These are phyloP conservation scores for Gallinago stenura DNA, from an alignment of 2,797 vertebrate species.

Conservation along the genomic window DNA sequence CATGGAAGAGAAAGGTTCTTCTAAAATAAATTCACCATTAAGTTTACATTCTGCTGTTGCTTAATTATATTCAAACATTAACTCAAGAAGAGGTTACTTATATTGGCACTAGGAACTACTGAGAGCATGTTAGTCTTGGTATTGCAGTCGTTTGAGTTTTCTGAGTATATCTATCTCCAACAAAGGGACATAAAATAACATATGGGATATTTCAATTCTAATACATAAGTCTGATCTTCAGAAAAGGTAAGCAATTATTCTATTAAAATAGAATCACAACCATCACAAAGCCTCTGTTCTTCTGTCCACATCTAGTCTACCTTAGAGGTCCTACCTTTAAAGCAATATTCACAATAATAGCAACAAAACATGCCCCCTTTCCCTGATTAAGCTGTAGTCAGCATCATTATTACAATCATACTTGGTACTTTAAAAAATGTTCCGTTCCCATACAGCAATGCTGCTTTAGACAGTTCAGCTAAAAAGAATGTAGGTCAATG, in stretches of 20 bases:
- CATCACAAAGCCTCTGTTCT: not conserved
- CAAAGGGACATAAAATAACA: not conserved
- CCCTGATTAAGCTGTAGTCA: not conserved
- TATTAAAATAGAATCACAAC: not conserved
- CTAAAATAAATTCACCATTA: not conserved
- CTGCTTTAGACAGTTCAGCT: not conserved
- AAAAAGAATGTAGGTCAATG: not conserved
- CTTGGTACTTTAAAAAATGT: not conserved
- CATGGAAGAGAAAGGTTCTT: not conserved
- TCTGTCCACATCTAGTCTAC: not conserved
- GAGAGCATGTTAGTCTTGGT: not conserved
- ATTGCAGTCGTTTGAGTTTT: not conserved
- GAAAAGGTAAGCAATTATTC: not conserved
- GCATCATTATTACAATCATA: not conserved
- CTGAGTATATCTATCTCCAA: not conserved
- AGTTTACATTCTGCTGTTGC: not conserved
- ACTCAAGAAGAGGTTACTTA: constrained; percentile 3
- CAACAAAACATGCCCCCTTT: not conserved
- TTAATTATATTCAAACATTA: constrained; percentile 25
- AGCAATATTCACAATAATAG: not conserved
- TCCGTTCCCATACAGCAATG: not conserved
- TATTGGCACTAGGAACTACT: not conserved
- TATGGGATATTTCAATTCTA: not conserved
- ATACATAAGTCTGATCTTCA: not conserved
- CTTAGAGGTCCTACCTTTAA: not conserved